Conservation (phyloP, 2,888 invertebrate genomes). For the Ophonus ardosiacus region DNA sequence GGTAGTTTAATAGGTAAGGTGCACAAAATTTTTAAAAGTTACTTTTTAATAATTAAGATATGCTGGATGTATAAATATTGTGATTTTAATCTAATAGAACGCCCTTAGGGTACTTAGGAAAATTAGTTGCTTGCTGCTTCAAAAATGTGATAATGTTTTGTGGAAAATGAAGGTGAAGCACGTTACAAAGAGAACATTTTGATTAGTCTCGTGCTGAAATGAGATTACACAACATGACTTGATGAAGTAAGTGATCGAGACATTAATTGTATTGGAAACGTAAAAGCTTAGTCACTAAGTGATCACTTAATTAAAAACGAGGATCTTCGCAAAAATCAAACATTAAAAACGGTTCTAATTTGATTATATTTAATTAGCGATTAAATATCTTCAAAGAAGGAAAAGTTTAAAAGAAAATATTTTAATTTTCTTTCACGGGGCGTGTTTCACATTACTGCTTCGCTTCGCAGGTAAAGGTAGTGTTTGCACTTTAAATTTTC, state of each 20-base stretch:
- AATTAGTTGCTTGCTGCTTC: neutral
- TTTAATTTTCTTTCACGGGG: constrained; percentile 51
- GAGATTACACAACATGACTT: constrained; percentile 48
- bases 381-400: constrained; percentile 55
- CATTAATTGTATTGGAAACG: constrained; percentile 48
- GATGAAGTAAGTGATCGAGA: constrained; percentile 32
- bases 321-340: constrained; percentile 31
- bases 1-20: no score
- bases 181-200: neutral
- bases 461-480: neutral
- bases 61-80: neutral
- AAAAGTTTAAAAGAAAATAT: constrained; percentile 58
- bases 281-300: constrained; percentile 52
- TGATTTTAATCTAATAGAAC: neutral
- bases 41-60: neutral
- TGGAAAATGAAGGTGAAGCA: neutral
- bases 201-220: constrained; percentile 35
- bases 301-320: constrained; percentile 55
- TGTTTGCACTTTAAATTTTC: constrained; percentile 50
- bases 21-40: no score
- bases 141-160: neutral
- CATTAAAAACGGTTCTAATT: constrained; percentile 42
- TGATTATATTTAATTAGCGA: constrained; percentile 61
- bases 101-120: neutral
- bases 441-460: neutral